phyloP scores from a whole-genome alignment of 1,140 invertebrate genomes.

The Tetranychus cinnabarinus region DNA sequence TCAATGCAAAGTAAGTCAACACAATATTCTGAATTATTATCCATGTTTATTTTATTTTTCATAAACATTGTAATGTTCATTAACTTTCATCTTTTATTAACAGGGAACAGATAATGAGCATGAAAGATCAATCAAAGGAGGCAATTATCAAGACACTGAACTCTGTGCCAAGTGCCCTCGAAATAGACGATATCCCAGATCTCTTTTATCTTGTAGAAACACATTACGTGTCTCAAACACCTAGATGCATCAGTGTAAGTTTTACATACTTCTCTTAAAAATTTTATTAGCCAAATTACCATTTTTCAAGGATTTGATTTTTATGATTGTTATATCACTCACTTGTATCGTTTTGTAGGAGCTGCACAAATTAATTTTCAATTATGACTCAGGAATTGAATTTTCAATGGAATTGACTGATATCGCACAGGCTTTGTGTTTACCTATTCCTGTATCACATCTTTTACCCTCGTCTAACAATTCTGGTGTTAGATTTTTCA shows the following conservation, averaged over 20 bases:
- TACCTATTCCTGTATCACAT: conserved; percentile 55
- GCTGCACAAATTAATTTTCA: background rate
- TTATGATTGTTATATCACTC: no score
- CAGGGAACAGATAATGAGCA: conserved; percentile 56
- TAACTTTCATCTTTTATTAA: background rate
- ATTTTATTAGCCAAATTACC: background rate
- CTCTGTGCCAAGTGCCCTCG: conserved; percentile 55
- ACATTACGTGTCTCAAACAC: conserved; percentile 77
- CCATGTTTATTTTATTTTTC: background rate
- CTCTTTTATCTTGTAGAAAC: conserved; percentile 74
- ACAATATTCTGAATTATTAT: background rate
- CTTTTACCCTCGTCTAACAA: conserved; percentile 18
- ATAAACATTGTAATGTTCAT: background rate
- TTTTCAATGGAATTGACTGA: background rate
- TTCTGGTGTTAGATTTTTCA: conserved; percentile 46
- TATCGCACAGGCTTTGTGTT: conserved; percentile 62
- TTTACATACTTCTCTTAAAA: background rate
- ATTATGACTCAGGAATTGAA: background rate
- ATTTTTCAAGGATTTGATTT: no score
- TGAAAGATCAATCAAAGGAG: conserved; percentile 45
- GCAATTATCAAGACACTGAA: conserved; percentile 44
- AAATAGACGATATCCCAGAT: conserved; percentile 83
- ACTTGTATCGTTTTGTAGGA: background rate
- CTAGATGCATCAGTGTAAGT: conserved; percentile 33
- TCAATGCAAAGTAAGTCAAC: conserved; percentile 55